Evolutionary conservation across 53 echinoderm and acorn worm species (phyloP), one percentile per base, ranked within the genome.

Genomic region (Holothuria leucospilota): DNA sequence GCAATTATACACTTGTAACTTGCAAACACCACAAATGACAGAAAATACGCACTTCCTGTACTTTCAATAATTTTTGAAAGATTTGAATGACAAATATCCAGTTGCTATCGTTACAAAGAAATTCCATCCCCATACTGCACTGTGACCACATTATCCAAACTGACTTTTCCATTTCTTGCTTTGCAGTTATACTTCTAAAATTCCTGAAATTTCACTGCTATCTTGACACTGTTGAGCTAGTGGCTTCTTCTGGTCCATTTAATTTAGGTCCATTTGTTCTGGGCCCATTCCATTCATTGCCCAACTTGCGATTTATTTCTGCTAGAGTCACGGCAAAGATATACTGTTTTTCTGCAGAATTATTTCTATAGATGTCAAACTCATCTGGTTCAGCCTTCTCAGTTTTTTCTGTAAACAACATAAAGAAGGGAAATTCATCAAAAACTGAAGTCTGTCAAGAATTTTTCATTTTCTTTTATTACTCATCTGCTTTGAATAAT

Each of bases 261-360:
- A 16, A 16, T 5, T 77, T 69, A 8, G 39, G 65, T 20, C 23
- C 64, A 39, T 67, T 79, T 20, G 46, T 68, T 41, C 62, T 24
- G 14, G 94, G 94, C 7, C 94, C 94, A 27, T 90, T 92, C 92
- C 92, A 92, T 39, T 94, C 92, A 64, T 78, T 85, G 42, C 89
- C 89, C 2, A 94, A 77, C 56, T 95, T 98, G 29, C 95, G 86
- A 88, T 98, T 98, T 78, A 98, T 98, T 58, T 98, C 98, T 26
- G 92, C 93, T 39, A 98, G 56, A 42, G 88, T 86, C 13, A 98
- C 93, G 8, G 90, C 89, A 81, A 93, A 98, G 10, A 90, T 78
- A 64, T 92, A 98, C 26, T 95, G 90, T 60, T 95, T 93, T 68
- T 98, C 98, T 0, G 88, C 80, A 0, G 98, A 90, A 18, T 93